These are phyloP conservation scores for Halesus radiatus DNA, from an alignment of 1,140 invertebrate species.

Conservation along the genomic window DNA sequence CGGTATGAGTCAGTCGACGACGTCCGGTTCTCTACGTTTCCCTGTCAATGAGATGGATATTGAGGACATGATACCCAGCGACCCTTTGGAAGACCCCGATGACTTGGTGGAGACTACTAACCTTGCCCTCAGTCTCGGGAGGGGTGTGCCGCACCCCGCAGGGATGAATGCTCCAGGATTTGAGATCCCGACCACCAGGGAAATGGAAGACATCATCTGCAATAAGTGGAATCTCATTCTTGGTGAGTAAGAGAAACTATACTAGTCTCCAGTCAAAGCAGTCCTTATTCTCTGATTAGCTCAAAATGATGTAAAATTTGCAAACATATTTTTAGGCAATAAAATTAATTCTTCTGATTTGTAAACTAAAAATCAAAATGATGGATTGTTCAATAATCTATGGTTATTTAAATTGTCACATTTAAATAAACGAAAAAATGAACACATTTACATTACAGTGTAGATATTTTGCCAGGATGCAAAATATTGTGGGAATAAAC, in stretches of 20 bases:
- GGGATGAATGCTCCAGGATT: constrained; percentile 60
- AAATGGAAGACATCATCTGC: constrained; percentile 84
- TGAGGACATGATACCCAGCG: constrained; percentile 42
- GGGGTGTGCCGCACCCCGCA: constrained; percentile 48
- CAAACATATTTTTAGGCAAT: too few relatives aligned
- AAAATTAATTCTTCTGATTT: too few relatives aligned
- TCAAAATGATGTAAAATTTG: too few relatives aligned
- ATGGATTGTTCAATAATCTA: too few relatives aligned
- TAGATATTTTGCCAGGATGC: too few relatives aligned
- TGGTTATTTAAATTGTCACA: too few relatives aligned
- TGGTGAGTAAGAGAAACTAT: constrained; percentile 58
- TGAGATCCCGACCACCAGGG: constrained; percentile 70
- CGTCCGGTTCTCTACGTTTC: constrained; percentile 48
- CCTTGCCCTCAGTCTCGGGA: constrained; percentile 42
- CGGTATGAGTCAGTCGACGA: constrained; percentile 48
- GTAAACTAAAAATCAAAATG: too few relatives aligned
- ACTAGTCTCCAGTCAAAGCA: too few relatives aligned
- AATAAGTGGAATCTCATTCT: constrained; percentile 87
- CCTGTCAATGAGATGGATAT: constrained; percentile 45
- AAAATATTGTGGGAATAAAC: too few relatives aligned
- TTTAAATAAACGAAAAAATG: too few relatives aligned
- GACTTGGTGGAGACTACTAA: constrained; percentile 53
- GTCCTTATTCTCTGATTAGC: too few relatives aligned
- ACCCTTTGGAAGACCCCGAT: constrained; percentile 51
- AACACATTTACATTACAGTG: too few relatives aligned